These are phyloP conservation scores for Drosophila subsilvestris DNA, from an alignment of 2,888 invertebrate genomes.

Conservation along the genomic window DNA sequence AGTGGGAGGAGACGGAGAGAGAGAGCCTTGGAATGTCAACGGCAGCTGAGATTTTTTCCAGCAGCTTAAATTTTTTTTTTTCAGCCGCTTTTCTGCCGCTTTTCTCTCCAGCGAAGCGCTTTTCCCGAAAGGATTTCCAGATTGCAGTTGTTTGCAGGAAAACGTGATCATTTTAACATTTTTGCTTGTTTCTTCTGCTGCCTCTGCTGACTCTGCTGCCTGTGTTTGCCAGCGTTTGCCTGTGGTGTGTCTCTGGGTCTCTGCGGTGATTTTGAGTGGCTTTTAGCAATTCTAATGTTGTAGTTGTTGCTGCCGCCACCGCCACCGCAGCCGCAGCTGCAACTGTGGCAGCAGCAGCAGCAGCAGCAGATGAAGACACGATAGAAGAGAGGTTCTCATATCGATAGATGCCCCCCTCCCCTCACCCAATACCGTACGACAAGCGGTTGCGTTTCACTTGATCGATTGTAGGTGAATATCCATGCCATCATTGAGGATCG, in stretches of 20 bases:
- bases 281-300: constrained; percentile 80
- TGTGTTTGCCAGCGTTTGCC: constrained; percentile 43
- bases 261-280: constrained; percentile 66
- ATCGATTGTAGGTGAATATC: constrained; percentile 67
- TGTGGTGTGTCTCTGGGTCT: background rate
- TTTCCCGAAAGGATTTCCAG: constrained; percentile 63
- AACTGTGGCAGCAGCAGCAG: constrained; percentile 19
- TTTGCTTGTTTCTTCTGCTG: constrained; percentile 63
- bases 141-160: constrained; percentile 57
- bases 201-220: constrained; percentile 30
- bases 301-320: constrained; percentile 48
- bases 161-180: constrained; percentile 83
- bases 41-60: constrained; percentile 72
- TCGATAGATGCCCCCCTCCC: constrained; percentile 26
- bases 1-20: constrained; percentile 1
- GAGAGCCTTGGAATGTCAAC: constrained; percentile 73
- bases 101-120: constrained; percentile 6
- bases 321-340: too few species aligned
- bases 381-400: constrained; percentile 48
- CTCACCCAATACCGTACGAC: constrained; percentile 63
- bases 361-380: constrained; percentile 16
- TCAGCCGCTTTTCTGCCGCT: background rate
- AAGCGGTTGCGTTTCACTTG: constrained; percentile 69
- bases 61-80: constrained; percentile 30
- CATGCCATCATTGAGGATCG: background rate